Evolutionary conservation across 2,888 invertebrate species (phyloP).

Genomic region (Ichneumoninae sp.): DNA sequence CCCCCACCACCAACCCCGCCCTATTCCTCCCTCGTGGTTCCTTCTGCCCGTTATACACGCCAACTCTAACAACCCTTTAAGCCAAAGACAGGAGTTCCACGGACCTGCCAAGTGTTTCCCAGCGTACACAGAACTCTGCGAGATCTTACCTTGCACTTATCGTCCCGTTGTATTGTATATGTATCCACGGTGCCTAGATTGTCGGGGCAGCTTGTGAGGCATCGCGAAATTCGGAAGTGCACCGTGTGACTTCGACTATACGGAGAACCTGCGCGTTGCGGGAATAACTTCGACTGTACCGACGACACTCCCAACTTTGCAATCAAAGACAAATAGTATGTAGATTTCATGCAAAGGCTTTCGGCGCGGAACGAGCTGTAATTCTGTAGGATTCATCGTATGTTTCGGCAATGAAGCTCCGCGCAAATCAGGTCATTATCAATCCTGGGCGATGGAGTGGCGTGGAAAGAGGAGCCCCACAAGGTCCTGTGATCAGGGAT

Average conservation of each 20-base stretch:
- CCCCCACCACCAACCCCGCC: constrained; percentile 56
- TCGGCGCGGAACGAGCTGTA: background rate
- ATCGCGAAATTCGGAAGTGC: constrained; percentile 25
- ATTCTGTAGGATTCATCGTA: background rate
- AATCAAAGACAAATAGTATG: constrained; percentile 51
- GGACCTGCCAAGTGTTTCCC: constrained; percentile 67
- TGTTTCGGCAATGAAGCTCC: no score
- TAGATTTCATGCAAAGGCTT: constrained; percentile 27
- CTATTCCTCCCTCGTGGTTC: constrained; percentile 42
- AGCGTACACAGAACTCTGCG: constrained; percentile 33
- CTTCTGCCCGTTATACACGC: constrained; percentile 67
- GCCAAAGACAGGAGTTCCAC: constrained; percentile 69
- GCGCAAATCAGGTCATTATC: background rate
- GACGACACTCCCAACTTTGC: constrained; percentile 42
- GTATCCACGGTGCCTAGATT: background rate
- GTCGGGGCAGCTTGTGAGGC: constrained; percentile 22
- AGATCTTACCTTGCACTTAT: constrained; percentile 61
- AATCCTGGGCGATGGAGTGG: background rate
- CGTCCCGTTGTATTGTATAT: constrained; percentile 7
- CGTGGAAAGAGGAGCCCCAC: background rate
- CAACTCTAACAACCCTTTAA: constrained; percentile 80
- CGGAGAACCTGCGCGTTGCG: background rate
- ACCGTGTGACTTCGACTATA: constrained; percentile 22
- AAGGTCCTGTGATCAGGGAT: background rate
- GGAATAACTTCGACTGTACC: constrained; percentile 40